Evolutionary conservation across 2,888 invertebrate species (phyloP), one percentile per base, ranked within the genome.

Genomic region (Cetonia aurata): DNA sequence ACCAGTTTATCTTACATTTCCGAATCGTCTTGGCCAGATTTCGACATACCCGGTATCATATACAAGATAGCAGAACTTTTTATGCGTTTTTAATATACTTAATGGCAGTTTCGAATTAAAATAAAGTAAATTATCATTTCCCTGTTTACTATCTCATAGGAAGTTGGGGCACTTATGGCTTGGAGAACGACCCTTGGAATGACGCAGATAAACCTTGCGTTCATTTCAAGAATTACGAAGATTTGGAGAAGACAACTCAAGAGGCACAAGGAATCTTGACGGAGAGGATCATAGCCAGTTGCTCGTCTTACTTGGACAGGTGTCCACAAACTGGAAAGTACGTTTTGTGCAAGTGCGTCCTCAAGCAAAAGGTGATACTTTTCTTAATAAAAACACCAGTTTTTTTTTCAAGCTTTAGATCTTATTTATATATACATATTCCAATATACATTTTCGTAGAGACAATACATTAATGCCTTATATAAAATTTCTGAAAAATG

Each of bases 271-370:
- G 88, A 0, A 80, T 86, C 10, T 83, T 90, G 12, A 87, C 88
- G 0, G 85, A 86, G 71, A 86, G 88, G 70, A 81, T 88, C 77
- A 85, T 90, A 71, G 84, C 87, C 13, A 82, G 85, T 6, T 86
- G 86, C 73, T 86, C 88, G 13, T 85, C 86, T 4, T 88, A 87
- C 77, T 81, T 90, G 46, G 87, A 86, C 71, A 84, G 86, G 52
- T 86, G 86, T 0, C 90, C 90, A 0, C 87, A 88, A 73, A 82
- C 86, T 31, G 85, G 86, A 55, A 86, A 87, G 77, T 88, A 82
- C 69, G 87, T 87, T 62, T 85, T 86, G 71, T 88, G 88, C 68
- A 90, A 90, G 84, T 86, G 88, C 73, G 79, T 41, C 17, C 50
- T 69, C 15, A 33, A 17, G 6, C 37, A 72, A 0, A 72, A 72